Conservation (phyloP, 2,113 vertebrate genomes). For the Formicarius rufipectus region DNA sequence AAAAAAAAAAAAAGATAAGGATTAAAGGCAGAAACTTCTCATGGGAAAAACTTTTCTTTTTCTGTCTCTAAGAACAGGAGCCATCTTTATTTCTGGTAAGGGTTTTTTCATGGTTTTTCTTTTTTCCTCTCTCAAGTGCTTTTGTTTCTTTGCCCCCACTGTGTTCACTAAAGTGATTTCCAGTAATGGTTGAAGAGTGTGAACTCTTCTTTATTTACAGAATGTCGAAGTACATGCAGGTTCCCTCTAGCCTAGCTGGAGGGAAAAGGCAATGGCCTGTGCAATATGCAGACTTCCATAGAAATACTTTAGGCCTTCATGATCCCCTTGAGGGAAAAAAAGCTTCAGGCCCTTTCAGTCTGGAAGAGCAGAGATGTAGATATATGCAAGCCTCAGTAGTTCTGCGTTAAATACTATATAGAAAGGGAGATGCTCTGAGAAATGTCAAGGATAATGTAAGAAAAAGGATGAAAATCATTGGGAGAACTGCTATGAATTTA, state of each 20-base stretch:
- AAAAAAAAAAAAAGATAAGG: neutral
- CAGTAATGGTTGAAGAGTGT: neutral
- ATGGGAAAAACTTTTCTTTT: neutral
- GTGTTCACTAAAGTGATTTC: neutral
- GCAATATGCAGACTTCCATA: neutral
- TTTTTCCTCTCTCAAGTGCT: neutral
- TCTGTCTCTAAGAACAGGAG: neutral
- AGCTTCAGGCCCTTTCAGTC: conserved; percentile 5
- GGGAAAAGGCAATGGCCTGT: conserved; percentile 33
- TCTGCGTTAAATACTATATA: neutral
- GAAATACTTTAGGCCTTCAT: neutral
- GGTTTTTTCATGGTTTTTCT: no score
- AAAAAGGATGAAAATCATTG: neutral
- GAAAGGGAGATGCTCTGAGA: neutral
- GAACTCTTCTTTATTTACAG: neutral
- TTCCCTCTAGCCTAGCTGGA: conserved; percentile 38
- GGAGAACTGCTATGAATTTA: neutral
- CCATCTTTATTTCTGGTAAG: neutral
- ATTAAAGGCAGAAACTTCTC: neutral
- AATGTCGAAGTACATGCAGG: neutral
- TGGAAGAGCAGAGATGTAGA: neutral
- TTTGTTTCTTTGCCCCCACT: neutral
- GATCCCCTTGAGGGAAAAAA: neutral
- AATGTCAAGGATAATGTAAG: neutral
- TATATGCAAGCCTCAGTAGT: neutral